Conservation (phyloP, 2,888 invertebrate species). For the Himalopsyche kuldschensis region DNA sequence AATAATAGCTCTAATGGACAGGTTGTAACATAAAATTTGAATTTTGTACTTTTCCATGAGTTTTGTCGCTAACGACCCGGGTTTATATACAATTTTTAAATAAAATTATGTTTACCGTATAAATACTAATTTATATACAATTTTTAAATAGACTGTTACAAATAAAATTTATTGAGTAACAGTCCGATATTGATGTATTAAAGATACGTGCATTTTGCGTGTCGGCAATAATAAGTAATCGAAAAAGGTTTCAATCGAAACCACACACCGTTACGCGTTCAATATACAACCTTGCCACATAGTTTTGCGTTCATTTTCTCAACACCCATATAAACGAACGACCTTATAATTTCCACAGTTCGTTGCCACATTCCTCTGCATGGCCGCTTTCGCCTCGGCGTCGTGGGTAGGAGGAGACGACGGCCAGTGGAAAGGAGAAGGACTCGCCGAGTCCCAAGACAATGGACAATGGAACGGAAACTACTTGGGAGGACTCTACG, state of each 20-base stretch:
- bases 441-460: slow-evolving; percentile 26
- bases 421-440: slow-evolving; percentile 29
- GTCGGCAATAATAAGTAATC: neutral
- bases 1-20: too few species aligned
- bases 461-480: neutral
- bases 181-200: neutral
- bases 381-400: neutral
- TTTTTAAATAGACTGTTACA: neutral
- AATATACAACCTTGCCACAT: neutral
- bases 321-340: neutral
- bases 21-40: too few species aligned
- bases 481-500: neutral
- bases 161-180: neutral
- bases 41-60: too few species aligned
- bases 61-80: too few species aligned
- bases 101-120: too few species aligned
- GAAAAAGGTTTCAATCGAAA: neutral
- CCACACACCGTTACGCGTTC: neutral
- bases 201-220: neutral
- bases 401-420: slow-evolving; percentile 9
- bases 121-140: neutral
- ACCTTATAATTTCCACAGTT: neutral
- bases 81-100: neutral
- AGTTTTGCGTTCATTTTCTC: neutral
- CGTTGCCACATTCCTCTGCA: neutral